Evolutionary conservation across 2,113 vertebrate species (phyloP).

Genomic region (Mormyrus iriodes): DNA sequence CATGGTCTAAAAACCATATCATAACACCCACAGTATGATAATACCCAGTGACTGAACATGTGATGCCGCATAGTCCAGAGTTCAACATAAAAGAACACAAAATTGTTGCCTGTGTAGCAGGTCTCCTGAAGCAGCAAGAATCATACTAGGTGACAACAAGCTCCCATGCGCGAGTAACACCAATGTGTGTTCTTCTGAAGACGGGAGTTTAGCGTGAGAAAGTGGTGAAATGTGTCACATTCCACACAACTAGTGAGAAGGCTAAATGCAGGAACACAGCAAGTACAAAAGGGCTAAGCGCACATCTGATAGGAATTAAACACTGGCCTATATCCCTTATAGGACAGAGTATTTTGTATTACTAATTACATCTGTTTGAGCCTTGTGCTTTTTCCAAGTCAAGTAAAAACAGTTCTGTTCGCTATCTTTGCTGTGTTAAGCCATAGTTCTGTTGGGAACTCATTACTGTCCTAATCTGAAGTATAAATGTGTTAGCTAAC

Average conservation of each 20-base stretch:
- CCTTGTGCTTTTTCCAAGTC: background rate
- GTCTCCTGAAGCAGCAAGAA: background rate
- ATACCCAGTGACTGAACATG: background rate
- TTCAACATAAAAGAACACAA: background rate
- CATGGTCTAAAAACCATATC: background rate
- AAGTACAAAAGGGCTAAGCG: background rate
- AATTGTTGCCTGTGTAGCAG: background rate
- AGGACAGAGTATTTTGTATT: background rate
- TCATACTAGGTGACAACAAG: background rate
- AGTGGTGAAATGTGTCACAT: background rate
- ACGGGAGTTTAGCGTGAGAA: background rate
- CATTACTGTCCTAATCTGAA: conserved; percentile 37
- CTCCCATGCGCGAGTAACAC: background rate
- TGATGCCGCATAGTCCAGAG: background rate
- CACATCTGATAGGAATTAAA: background rate
- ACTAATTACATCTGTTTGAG: background rate
- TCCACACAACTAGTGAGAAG: background rate
- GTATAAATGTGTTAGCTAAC: conserved; percentile 17
- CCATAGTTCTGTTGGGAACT: background rate
- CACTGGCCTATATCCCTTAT: background rate
- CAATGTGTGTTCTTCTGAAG: background rate
- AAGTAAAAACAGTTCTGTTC: background rate
- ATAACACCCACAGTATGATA: background rate
- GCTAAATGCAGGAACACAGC: background rate
- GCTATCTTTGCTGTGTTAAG: background rate